Conservation (phyloP, 1,140 invertebrate genomes). For the Batillaria attramentaria region DNA sequence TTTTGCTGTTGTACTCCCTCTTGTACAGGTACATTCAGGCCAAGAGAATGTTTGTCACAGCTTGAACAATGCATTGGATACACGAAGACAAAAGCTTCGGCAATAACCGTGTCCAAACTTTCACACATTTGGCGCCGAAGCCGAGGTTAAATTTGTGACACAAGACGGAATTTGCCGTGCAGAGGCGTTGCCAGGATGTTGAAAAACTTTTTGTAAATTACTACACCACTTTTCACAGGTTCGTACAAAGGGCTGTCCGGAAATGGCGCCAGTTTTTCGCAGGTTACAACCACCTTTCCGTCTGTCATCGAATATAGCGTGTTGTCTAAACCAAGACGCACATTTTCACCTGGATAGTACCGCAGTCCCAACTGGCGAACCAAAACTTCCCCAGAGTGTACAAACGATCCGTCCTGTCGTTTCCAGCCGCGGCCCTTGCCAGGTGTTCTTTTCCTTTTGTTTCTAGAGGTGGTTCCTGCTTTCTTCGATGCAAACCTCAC, state of each 20-base stretch:
- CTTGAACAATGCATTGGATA: too few relatives aligned
- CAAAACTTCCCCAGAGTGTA: constrained; percentile 57
- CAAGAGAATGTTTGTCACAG: too few relatives aligned
- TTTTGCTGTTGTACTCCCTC: too few relatives aligned
- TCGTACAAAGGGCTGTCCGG: constrained; percentile 60
- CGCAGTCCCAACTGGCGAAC: constrained; percentile 56
- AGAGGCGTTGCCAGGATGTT: constrained; percentile 53
- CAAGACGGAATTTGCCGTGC: constrained; percentile 58
- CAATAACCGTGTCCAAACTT: too few relatives aligned
- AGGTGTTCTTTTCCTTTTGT: constrained; percentile 37
- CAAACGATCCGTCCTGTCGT: constrained; percentile 55
- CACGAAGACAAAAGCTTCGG: too few relatives aligned
- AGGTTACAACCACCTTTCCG: constrained; percentile 56
- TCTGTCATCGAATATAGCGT: constrained; percentile 54
- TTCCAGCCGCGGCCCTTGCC: constrained; percentile 43
- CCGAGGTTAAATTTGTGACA: constrained; percentile 46
- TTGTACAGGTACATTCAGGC: too few relatives aligned
- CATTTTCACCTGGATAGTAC: constrained; percentile 63
- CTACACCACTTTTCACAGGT: constrained; percentile 50
- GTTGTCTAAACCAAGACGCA: constrained; percentile 42
- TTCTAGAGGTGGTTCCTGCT: constrained; percentile 26
- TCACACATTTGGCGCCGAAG: too few relatives aligned
- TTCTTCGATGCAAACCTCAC: constrained; percentile 25
- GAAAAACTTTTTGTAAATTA: constrained; percentile 59
- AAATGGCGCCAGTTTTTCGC: constrained; percentile 57